phyloP scores from a whole-genome alignment of 1,140 invertebrate species.

The Diploscapter pachys region DNA sequence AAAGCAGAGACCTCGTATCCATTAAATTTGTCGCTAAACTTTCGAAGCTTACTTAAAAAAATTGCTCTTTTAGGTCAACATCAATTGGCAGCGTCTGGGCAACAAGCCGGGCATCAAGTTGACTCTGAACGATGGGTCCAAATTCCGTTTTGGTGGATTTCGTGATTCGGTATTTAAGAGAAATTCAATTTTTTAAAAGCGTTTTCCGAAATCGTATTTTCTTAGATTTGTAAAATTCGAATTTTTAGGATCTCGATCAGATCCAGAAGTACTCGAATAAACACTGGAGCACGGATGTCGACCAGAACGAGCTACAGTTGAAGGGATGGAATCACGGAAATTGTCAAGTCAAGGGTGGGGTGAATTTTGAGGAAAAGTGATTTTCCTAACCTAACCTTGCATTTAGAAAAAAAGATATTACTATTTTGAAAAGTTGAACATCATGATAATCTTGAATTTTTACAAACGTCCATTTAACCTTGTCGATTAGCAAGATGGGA shows the following conservation, averaged over 20 bases:
- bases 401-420: too few relatives aligned
- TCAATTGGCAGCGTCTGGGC: slow-evolving; percentile 86
- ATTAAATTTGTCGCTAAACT: background rate
- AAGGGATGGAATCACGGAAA: slow-evolving; percentile 99
- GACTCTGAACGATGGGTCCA: slow-evolving; percentile 81
- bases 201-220: slow-evolving; percentile 7
- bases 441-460: background rate
- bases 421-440: background rate
- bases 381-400: background rate
- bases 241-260: slow-evolving; percentile 59
- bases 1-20: background rate
- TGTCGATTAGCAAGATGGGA: background rate
- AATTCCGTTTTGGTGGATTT: slow-evolving; percentile 89
- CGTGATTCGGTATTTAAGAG: slow-evolving; percentile 75
- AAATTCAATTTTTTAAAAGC: background rate
- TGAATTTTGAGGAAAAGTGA: background rate
- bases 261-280: slow-evolving; percentile 70
- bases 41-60: background rate
- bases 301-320: slow-evolving; percentile 78
- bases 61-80: slow-evolving; percentile 59
- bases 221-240: background rate
- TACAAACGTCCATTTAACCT: background rate
- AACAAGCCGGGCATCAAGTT: slow-evolving; percentile 82
- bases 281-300: slow-evolving; percentile 70
- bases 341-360: slow-evolving; percentile 78